Conservation (phyloP, 2,797 vertebrate species). For the Falco berigora region DNA sequence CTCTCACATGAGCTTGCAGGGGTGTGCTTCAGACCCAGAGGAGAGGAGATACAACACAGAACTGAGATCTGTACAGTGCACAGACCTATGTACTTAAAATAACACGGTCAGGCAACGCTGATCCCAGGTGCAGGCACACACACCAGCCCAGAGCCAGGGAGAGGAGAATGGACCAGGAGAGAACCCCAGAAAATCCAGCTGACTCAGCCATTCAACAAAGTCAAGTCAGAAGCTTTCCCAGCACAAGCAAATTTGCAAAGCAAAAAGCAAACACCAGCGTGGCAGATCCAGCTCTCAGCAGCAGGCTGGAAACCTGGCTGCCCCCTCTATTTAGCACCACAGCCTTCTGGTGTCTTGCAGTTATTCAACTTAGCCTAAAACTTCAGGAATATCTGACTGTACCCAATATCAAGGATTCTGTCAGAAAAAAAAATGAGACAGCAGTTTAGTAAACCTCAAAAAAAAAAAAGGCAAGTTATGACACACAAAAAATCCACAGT, state of each 20-base stretch:
- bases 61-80: accelerated
- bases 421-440: background rate
- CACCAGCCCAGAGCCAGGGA: background rate
- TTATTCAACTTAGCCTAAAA: background rate
- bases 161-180: background rate
- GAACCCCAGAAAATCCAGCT: background rate
- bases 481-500: background rate
- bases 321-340: accelerated
- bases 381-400: background rate
- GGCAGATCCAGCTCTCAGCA: background rate
- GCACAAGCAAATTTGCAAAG: background rate
- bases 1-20: accelerated
- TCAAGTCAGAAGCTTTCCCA: background rate
- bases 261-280: background rate
- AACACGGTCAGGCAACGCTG: accelerated
- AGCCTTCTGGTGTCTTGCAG: background rate
- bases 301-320: background rate
- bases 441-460: background rate
- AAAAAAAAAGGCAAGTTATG: background rate
- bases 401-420: background rate
- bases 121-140: accelerated
- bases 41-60: background rate
- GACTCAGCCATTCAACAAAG: background rate
- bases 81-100: background rate
- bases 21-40: accelerated